Base-by-base conservation (phyloP, 2,888 invertebrate species). In the Leucania comma region DNA sequence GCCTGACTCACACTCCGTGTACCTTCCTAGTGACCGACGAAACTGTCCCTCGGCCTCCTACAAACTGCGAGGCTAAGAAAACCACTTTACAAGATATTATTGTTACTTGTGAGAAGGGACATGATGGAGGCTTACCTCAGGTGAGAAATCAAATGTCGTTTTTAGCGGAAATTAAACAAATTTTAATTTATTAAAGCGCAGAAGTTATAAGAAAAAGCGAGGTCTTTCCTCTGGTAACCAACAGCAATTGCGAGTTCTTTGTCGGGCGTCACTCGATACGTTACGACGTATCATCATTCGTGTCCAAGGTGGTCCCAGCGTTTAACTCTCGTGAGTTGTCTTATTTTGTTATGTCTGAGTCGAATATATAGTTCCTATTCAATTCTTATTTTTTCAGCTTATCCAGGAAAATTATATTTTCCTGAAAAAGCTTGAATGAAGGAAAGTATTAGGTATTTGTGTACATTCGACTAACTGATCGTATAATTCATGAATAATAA, bases 71-170 rank as follows among this genome's bases (percentile, higher is more conserved):
- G 6, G 95, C 95, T 0, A 82, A 85, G 22, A 92, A 90, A 58
- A 89, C 84, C 50, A 63, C 72, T 2, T 65, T 74, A 0, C 80
- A 84, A 10, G 94, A 94, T 46, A 93, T 96, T 53, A 84, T 87
- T 8, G 87, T 95, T 35, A 86, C 85, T 0, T 96, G 96, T 76
- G 87, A 90, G 46, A 91, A 92, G 69, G 95, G 95, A 12, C 93
- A 95, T 68, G 90, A 95, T 65, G 96, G 95, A 0, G 95, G 96
- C 24, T 74, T 94, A 46, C 90, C 89, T 24, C 96, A 96, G 91
- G 96, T 95, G 77, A 63, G 75, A 3, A 42, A 20, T 32, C 22
- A 10, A 56, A 50, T 9, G 9, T 22, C 5, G 20, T 26, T 32
- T 29, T 64, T 22, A 35, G 3, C 17, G 24, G 20, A 42, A 42